Base-by-base conservation (phyloP, 2,113 vertebrate species). In the Cettia cetti region DNA sequence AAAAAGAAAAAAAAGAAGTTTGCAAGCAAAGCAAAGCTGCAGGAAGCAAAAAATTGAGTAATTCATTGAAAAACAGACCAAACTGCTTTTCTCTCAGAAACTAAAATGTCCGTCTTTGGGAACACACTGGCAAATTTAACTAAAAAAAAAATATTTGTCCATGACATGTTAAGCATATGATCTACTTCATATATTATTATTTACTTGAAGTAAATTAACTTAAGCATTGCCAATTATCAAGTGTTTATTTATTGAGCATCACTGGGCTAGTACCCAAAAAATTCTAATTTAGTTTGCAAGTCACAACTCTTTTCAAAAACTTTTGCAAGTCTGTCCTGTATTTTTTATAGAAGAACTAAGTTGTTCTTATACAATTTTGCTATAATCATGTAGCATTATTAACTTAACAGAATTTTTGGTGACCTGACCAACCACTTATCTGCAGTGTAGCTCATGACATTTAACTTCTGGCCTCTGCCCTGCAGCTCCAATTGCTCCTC, bases 11-110 rank as follows among this genome's bases (percentile, higher is more conserved):
- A 28, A 54, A 54, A 45, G 24, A 54, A 21, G 8, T 26, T 61
- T 85, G 72, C 61, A 71, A 93, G 80, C 40, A 92, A 71, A 93
- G 80, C 44, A 90, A 86, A 93, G 74, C 57, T 89, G 64, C 39
- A 75, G 84, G 82, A 89, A 94, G 80, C 82, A 96, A 93, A 92
- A 93, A 77, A 92, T 39, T 63, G 69, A 90, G 47, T 70, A 60
- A 85, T 37, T 92, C 84, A 72, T 82, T 92, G 69, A 69, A 68
- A 92, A 83, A 10, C 15, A 82, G 42, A 91, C 7, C 8, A 60
- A 90, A 42, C 14, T 59, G 30, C 27, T 84, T 92, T 89, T 88
- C 61, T 78, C 53, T 78, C 52, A 89, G 69, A 89, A 94, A 45
- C 2, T 63, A 71, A 69, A 89, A 71, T 16, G 7, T 50, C 33